Conservation (phyloP, 2,888 invertebrate species). For the Eupithecia insigniata region DNA sequence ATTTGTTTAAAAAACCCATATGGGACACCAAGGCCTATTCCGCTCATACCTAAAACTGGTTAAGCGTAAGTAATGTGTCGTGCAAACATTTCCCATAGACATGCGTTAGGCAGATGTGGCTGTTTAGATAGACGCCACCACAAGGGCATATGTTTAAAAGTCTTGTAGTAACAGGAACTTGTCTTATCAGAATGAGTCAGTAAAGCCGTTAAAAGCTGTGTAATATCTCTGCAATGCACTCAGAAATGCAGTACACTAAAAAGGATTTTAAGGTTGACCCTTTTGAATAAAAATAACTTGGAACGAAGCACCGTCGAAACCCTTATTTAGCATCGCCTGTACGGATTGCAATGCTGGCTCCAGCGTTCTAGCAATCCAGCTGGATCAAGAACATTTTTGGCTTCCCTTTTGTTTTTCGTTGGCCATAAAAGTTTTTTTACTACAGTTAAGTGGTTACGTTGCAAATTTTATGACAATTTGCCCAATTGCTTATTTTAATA, state of each 20-base stretch:
- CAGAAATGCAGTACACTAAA: not conserved
- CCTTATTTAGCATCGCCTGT: not conserved
- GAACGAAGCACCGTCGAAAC: not conserved
- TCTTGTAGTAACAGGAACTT: slow-evolving; percentile 27
- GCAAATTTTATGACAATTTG: no score
- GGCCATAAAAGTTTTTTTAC: no score
- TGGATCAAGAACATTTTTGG: no score
- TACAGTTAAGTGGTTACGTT: no score
- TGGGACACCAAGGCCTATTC: slow-evolving; percentile 62
- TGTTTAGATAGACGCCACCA: slow-evolving; percentile 42
- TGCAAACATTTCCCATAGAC: slow-evolving; percentile 45
- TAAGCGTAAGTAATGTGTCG: slow-evolving; percentile 28
- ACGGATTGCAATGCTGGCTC: no score
- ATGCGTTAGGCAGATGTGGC: slow-evolving; percentile 37
- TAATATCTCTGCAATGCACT: not conserved
- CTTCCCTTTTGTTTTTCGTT: no score
- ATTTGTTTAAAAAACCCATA: slow-evolving; percentile 76
- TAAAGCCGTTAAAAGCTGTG: slow-evolving; percentile 24
- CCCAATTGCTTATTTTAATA: no score
- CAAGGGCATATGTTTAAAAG: slow-evolving; percentile 30
- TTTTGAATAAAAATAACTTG: not conserved
- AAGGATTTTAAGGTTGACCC: not conserved
- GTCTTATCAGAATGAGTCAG: slow-evolving; percentile 37
- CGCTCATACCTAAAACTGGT: slow-evolving; percentile 27
- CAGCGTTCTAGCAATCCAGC: no score